Evolutionary conservation across 2,797 vertebrate species (phyloP), one percentile per base, ranked within the genome.

Genomic region (Tenualosa ilisha): DNA sequence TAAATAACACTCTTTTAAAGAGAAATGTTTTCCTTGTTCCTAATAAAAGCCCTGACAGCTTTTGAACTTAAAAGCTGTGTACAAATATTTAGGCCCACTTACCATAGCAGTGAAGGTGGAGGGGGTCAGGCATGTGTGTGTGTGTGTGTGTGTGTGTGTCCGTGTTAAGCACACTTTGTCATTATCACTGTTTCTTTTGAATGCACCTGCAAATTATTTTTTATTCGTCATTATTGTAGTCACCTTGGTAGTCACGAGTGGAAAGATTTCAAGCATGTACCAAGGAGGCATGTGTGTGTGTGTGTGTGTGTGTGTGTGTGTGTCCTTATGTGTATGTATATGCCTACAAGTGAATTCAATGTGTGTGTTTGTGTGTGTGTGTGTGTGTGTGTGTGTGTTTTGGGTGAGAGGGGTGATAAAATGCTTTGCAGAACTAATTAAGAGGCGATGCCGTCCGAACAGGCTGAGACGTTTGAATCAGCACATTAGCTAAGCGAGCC

Each of bases 361-460:
- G 31, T 75, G 68, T 75, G 17, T 75, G 11, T 17, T 12, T 37
- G 31, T 26, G 22, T n/a, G 59, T 63, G n/a, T 9, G 59, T 63
- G n/a, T 9, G 20, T 40, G 37, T 75, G 12, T 17, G 1, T 40
- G 12, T 72, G 68, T 75, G 31, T 40, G 13, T 31, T 11, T 75
- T 15, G 75, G 85, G 84, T 3, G 2, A 26, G 22, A 22, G 82
- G 40, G 37, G 83, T 90, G 81, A 90, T 89, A 84, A 88, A 88
- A 86, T 83, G 84, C 85, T 89, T 90, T 85, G 83, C 85, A 83
- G 82, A 88, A 84, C 82, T 87, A 89, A 90, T 91, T 88, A 91
- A 84, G 50, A 20, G 3, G 26, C 68, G 68, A 75, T 40, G 68
- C 4, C 83, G 82, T 81, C 84, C 81, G 72, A 83, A 17, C 82